Evolutionary conservation across 1,140 invertebrate genomes (phyloP), one percentile per base, ranked within the genome.

Genomic region (Alviniconcha marisindica): DNA sequence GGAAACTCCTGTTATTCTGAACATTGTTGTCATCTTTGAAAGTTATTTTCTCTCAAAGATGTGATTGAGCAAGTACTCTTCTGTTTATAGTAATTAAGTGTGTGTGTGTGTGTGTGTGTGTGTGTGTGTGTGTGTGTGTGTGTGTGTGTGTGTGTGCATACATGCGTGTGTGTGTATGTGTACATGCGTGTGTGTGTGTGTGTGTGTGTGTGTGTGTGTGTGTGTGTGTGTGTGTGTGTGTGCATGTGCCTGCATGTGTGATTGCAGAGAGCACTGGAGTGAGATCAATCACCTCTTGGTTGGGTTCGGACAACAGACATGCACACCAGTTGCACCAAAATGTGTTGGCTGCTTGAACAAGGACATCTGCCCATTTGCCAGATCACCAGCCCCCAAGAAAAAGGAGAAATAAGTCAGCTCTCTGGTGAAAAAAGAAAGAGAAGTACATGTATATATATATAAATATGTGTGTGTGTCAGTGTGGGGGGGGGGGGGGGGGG

Each of bases 291-390:
- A 96, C 90, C 93, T 99, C 0, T 93, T 99, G 48, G 98, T 99
- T 21, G 98, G 98, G 44, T 99, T 99, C 94, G 98, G 98, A 4
- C 98, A 99, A 94, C 96, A 97, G 82, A 96, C 96, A 87, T 99
- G 98, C 93, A 91, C 95, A 80, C 96, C 98, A 7, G 92, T 96
- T 0, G 95, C 94, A 71, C 98, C 98, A 0, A 96, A 96, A 85
- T 99, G 98, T 92, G 87, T 86, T 0, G 94, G 95, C 79, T 99
- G 98, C 93, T 93, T 98, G 28, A 99, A 98, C 91, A 95, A 94
- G 80, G 89, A 95, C 66, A 95, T 98, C 36, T 99, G 98, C 93
- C 97, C 97, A n/a, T 96, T 94, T 90, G 95, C 90, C 15, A 87
- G 76, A 63, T 84, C 82, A 54, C 36, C 74, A 1, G 69, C n/a